Evolutionary conservation across 2,888 invertebrate genomes (phyloP), one percentile per base, ranked within the genome.

Genomic region (Meliscaeva auricollis): DNA sequence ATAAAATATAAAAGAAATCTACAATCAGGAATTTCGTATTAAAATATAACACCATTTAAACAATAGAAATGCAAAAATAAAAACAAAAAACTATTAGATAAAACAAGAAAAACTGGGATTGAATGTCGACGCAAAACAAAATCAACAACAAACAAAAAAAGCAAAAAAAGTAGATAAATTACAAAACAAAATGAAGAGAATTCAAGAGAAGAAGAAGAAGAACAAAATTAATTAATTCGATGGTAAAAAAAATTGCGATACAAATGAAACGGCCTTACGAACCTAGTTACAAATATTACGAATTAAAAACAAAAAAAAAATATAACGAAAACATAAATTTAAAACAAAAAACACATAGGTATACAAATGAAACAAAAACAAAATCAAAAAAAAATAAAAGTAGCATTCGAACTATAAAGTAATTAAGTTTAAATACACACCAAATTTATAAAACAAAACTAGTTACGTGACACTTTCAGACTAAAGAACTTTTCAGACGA

Each of bases 261-360:
- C 87, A 87, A 87, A 87, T 87, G 73, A 76, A 87, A 87, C 82
- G 87, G 87, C 87, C 87, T 87, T 87, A 87, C 87, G 79, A 81
- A 89, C 88, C 88, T 87, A 87, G 82, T 87, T 84, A 83, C 73
- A 87, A 88, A 89, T 74, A 88, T 89, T 89, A 89, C 90, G 90
- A 90, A 90, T n/a, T 90, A 32, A 48, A 48, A 64, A 38, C 60
- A 60, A 44, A 87, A 79, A 74, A 78, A 75, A 85, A 88, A 87
- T 74, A 85, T 77, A 73, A 87, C 62, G 74, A 87, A 77, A 64
- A 76, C 69, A 79, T 35, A 70, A 54, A 20, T 64, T n/a, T n/a
- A n/a, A n/a, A 48, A 41, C 56, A 74, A 74, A 58, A 74, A 17
- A 76, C 41, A 62, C 41, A 46, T 64, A 64, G 64, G 64, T 48